A percentile compares a stretch with the other conserved stretches of the same genome.
phyloP scores from a whole-genome alignment of 2,797 vertebrate species.

The Xenentodon cancila region DNA sequence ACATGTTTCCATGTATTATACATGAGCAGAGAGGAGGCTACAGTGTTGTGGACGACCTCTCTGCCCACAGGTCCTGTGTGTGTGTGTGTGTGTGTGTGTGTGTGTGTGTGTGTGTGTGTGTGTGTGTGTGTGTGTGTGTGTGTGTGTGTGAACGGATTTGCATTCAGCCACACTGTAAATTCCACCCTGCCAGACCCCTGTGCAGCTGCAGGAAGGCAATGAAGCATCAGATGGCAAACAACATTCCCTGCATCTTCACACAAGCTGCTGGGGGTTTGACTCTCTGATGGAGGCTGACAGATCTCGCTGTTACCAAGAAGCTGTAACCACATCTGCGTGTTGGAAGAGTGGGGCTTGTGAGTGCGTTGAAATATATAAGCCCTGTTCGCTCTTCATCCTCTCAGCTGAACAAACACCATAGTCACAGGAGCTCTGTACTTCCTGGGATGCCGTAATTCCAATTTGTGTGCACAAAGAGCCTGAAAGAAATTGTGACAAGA shows the following conservation, averaged over 20 bases:
- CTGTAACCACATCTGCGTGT: constrained; percentile 18
- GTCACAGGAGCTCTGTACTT: no score
- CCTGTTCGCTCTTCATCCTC: neutral
- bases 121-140: constrained; percentile 31
- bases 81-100: constrained; percentile 30
- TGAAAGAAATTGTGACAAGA: no score
- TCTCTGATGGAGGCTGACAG: constrained; percentile 27
- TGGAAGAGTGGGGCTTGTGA: neutral
- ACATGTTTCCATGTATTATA: constrained; percentile 83
- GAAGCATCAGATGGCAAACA: constrained; percentile 50
- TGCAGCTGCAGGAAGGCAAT: constrained; percentile 30
- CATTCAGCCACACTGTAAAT: constrained; percentile 50
- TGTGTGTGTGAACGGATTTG: constrained; percentile 53
- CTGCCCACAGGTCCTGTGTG: constrained; percentile 70
- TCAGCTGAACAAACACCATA: neutral
- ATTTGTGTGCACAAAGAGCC: no score
- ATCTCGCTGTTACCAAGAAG: constrained; percentile 18
- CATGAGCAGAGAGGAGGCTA: constrained; percentile 67
- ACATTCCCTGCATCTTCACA: constrained; percentile 15
- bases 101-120: constrained; percentile 34
- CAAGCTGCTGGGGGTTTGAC: constrained; percentile 5
- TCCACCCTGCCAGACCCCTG: constrained; percentile 20
- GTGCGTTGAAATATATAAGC: constrained; percentile 28
- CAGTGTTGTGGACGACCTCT: constrained; percentile 63
- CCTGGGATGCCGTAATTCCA: no score